A percentile compares a stretch with the other conserved stretches of the same genome.
Evolutionary conservation across 2,113 vertebrate genomes (phyloP).

Genomic region (Ophiodon elongatus): DNA sequence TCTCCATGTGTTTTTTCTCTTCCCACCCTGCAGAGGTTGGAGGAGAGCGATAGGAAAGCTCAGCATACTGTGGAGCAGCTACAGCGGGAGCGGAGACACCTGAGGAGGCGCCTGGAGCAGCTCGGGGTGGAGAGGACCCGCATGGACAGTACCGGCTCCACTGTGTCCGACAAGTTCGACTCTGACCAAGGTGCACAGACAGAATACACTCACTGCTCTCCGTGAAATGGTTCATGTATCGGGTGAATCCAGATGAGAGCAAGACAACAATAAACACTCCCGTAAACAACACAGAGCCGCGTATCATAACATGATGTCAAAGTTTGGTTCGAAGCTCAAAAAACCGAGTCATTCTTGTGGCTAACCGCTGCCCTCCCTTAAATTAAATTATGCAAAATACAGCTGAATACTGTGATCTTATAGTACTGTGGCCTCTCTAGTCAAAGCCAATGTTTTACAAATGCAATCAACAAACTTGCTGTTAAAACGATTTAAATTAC

Average conservation of each 20-base stretch:
- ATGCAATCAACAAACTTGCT: background rate
- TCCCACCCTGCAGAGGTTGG: constrained; percentile 86
- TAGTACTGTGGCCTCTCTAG: background rate
- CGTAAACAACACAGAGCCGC: background rate
- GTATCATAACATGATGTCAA: background rate
- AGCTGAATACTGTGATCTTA: background rate
- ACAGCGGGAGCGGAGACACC: constrained; percentile 92
- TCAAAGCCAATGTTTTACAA: background rate
- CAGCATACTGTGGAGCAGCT: constrained; percentile 94
- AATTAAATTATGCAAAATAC: no score
- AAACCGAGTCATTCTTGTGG: background rate
- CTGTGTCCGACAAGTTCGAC: constrained; percentile 89
- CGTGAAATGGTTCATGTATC: background rate
- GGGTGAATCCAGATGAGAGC: background rate
- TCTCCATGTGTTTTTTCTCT: background rate
- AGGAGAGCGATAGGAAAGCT: constrained; percentile 91
- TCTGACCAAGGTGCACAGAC: constrained; percentile 90
- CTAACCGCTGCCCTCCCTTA: no score
- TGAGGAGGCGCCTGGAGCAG: constrained; percentile 93
- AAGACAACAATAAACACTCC: background rate
- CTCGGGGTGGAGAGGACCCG: constrained; percentile 92
- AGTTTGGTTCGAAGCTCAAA: background rate
- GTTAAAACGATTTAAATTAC: no score
- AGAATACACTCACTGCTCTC: no score
- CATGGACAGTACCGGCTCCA: constrained; percentile 92